Base-by-base conservation (phyloP, 1,140 invertebrate genomes). In the fruit fly (Drosophila melanogaster) region DNA sequence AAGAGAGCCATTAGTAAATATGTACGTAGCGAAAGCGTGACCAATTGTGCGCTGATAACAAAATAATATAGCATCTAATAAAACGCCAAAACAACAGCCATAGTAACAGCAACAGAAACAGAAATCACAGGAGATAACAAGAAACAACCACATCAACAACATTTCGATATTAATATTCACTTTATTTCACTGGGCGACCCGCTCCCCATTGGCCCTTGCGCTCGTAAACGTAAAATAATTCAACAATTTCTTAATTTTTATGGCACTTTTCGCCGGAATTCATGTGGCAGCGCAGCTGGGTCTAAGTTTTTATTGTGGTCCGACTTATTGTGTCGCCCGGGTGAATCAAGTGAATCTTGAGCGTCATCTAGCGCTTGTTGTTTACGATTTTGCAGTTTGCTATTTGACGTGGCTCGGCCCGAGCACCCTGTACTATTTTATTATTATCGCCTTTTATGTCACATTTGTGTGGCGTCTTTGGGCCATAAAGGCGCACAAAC, bases 241-340 rank as follows among this genome's bases (percentile, higher is more conserved):
- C 75, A 76, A 86, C 83, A 87, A 87, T 87, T 87, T 87, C 84
- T 83, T 87, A 87, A 87, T 87, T 87, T 87, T 84, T 89, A 87
- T 87, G 43, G 72, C 43, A 57, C 79, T 87, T 80, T 76, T 81
- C 64, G 64, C n/a, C 37, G 43, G 77, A 69, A 80, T 87, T 83
- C 80, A 79, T 85, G 77, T 64, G 41, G 35, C 11, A 44, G 62
- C 57, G 54, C 24, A 43, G 7, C 10, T 10, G 41, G 19, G 24
- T 30, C 7, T 43, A 7, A 17, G 17, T 37, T 72, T 81, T 86
- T 78, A 71, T 74, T 70, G 67, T 77, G 65, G 57, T 58, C 55
- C 58, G 50, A 56, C 26, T 72, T 35, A 66, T 64, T 66, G 64
- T 58, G 41, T 35, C 26, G 55, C 26, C 37, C 10, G 33, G 47